Conservation (phyloP, 2,113 vertebrate genomes). For the Falcunculus frontatus region DNA sequence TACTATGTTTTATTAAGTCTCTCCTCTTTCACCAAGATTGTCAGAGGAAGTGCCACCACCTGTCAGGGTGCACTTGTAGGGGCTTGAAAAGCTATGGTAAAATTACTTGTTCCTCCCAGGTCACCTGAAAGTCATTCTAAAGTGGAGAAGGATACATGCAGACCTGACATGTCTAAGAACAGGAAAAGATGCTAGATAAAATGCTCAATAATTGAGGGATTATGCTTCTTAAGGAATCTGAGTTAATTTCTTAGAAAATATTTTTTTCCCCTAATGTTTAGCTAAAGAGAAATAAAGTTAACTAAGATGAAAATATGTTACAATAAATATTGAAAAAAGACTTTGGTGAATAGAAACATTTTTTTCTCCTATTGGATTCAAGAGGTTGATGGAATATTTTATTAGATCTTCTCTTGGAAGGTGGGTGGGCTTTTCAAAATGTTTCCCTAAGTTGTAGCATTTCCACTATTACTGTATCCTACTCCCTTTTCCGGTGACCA, state of each 20-base stretch:
- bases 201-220: background rate
- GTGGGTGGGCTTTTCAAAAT: rapidly evolving
- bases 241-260: background rate
- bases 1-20: background rate
- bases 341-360: background rate
- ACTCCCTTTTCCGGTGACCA: background rate
- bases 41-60: background rate
- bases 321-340: background rate
- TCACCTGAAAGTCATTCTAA: background rate
- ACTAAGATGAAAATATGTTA: background rate
- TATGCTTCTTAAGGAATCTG: background rate
- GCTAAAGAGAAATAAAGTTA: background rate
- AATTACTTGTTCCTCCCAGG: background rate
- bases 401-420: background rate
- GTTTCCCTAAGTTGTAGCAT: background rate
- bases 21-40: background rate
- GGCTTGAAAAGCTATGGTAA: background rate
- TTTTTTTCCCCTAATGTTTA: background rate
- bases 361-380: background rate
- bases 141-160: background rate
- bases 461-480: background rate
- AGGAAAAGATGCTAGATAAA: background rate
- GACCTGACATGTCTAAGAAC: background rate
- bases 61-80: background rate
- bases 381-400: background rate